Conservation (phyloP, 2,888 invertebrate species). For the Drosophila demipolita region DNA sequence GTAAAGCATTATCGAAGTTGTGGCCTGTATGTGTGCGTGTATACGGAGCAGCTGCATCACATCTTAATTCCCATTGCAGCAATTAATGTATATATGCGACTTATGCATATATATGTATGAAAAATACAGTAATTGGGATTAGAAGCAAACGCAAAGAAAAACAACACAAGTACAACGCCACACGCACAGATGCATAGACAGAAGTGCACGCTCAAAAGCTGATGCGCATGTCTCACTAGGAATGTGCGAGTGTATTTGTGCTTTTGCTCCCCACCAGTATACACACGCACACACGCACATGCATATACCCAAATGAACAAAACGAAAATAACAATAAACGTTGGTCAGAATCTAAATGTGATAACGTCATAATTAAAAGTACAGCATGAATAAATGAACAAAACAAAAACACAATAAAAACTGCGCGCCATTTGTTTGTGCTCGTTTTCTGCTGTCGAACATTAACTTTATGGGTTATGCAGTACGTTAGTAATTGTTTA, state of each 20-base stretch:
- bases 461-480: background rate
- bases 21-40: slow-evolving; percentile 16
- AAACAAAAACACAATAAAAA: slow-evolving; percentile 16
- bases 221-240: slow-evolving; percentile 58
- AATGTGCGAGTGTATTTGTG: background rate
- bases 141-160: slow-evolving; percentile 10
- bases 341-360: slow-evolving; percentile 19
- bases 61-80: slow-evolving; percentile 12
- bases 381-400: slow-evolving; percentile 14
- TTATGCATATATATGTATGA: background rate
- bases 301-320: slow-evolving; percentile 17
- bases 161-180: background rate
- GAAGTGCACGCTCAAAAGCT: slow-evolving; percentile 12
- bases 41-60: slow-evolving; percentile 46
- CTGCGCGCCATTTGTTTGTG: slow-evolving; percentile 12
- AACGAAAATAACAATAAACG: slow-evolving; percentile 52
- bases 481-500: slow-evolving; percentile 36
- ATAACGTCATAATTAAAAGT: slow-evolving; percentile 19
- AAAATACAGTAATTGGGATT: slow-evolving; percentile 11
- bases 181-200: slow-evolving; percentile 2
- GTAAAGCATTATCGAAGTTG: slow-evolving; percentile 32
- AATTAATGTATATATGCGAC: background rate
- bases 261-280: slow-evolving; percentile 26
- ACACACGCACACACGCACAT: slow-evolving; percentile 17
- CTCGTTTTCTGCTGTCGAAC: background rate